Base-by-base conservation (phyloP, 2,113 vertebrate genomes). In the Dolichotis patagonum region DNA sequence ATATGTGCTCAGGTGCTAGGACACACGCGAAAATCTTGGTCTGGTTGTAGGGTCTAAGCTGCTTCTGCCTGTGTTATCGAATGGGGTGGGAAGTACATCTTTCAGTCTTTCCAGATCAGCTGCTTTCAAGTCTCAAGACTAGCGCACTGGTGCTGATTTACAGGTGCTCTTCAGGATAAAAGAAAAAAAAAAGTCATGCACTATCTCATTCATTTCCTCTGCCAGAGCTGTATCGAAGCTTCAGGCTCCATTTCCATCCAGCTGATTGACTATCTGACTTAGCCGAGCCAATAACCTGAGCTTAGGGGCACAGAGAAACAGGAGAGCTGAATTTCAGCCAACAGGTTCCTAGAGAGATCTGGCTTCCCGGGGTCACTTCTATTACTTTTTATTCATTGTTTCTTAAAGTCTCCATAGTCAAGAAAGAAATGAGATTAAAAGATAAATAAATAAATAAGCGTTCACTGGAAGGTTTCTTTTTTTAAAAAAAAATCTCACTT, bases 391-490 rank as follows among this genome's bases (percentile, higher is more conserved):
- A 91, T 49, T 92, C 73, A 80, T 80, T 20, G 1, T 75, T 75
- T 32, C 1, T 67, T 46, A 91, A 82, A 80, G 35, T 17, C 9
- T 54, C 58, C 69, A 52, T 11, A 65, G 58, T 85, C 65, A 93
- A 80, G 63, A 13, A 77, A 95, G 96, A 96, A 91, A 92, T 91
- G 58, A 96, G 19, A 52, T n/a, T 60, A 94, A 92, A 78, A 82
- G 38, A 83, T 77, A 91, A 85, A 85, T 90, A 97, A 94, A 92
- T 90, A 97, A 94, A 92, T 90, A 96, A 90, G 24, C 60, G 38
- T 56, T 88, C 65, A 88, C 69, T 90, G 62, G 19, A 85, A 95
- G 96, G 41, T 90, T 96, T 96, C 83, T 56, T 77, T 38, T 49
- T 81, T 46, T 46, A 46, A 52, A 73, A 71, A 71, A 75, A 75